These are phyloP conservation scores for Drosophila subobscura DNA, from an alignment of 1,140 invertebrate genomes.

Conservation along the genomic window DNA sequence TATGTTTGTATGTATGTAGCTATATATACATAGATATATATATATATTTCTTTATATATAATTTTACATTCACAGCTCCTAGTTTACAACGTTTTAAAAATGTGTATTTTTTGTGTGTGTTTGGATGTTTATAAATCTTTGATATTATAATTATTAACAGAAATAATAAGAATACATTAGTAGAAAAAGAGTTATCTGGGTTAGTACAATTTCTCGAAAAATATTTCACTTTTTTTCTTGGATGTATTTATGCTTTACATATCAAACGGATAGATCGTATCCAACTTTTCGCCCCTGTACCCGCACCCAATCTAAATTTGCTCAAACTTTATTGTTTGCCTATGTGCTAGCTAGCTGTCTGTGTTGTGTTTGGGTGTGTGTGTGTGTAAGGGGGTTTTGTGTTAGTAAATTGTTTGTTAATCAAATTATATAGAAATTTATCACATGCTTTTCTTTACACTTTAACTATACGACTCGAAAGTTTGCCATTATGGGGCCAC, in stretches of 20 bases:
- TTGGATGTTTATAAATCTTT: slow-evolving; percentile 50
- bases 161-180: slow-evolving; percentile 61
- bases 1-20: slow-evolving; percentile 60
- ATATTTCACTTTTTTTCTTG: slow-evolving; percentile 52
- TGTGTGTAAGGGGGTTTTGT: slow-evolving; percentile 28
- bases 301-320: not conserved
- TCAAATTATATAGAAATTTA: slow-evolving; percentile 81
- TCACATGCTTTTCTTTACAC: slow-evolving; percentile 75
- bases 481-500: slow-evolving; percentile 39
- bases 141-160: slow-evolving; percentile 58
- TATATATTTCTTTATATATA: slow-evolving; percentile 66
- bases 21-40: slow-evolving; percentile 54
- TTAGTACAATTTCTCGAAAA: slow-evolving; percentile 78
- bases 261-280: too few species aligned
- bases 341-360: slow-evolving; percentile 30
- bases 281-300: not conserved
- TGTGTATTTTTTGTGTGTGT: slow-evolving; percentile 58
- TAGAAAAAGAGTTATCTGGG: slow-evolving; percentile 48
- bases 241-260: slow-evolving; percentile 3
- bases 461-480: slow-evolving; percentile 73
- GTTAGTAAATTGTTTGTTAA: slow-evolving; percentile 75
- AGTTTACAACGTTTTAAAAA: slow-evolving; percentile 73
- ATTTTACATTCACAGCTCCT: slow-evolving; percentile 82
- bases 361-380: slow-evolving; percentile 22
- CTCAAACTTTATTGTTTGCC: slow-evolving; percentile 8